Evolutionary conservation across 2,113 vertebrate genomes (phyloP), one percentile per base, ranked within the genome.

Genomic region (Procavia capensis): DNA sequence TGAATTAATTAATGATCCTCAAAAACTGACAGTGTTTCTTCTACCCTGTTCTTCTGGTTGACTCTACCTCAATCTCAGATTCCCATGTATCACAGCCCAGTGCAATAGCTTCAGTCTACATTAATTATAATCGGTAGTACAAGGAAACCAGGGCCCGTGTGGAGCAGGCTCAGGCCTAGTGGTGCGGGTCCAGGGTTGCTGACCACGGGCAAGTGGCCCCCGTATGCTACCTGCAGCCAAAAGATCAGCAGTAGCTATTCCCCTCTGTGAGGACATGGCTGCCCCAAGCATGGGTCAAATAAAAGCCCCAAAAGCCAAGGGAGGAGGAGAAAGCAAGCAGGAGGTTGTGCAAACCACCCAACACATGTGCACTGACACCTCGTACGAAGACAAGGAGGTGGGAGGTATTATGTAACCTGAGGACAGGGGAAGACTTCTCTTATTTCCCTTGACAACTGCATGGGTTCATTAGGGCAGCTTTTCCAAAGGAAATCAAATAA

Each of bases 401-500:
- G 3, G 66, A 70, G 41, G 85, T 1, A 0, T 43, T n/a, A 3
- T 8, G 19, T 2, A 57, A 74, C 54, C 13, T 24, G 11, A 61
- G 59, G 47, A 86, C 39, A 24, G 24, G 54, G n/a, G 57, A 54
- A 27, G 3, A 68, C 63, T 41, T 41, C 83, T 90, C 85, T 64
- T 50, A 36, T 72, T 43, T 78, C 64, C 34, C 43, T n/a, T 36
- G 36, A 70, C 75, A 95, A 85, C 39, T 20, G 22, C 16, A 1
- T 0, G 7, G 61, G 66, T 72, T 92, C 64, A 64, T 31, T 8
- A 47, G 88, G 76, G 64, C 88, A 76, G 47, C 85, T 66, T 82
- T 93, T 84, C 50, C 90, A 84, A 85, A 76, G 91, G 92, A 95
- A 96, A 76, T 83, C 63, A 64, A 89, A 95, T 86, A 70, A 80